A percentile compares a stretch with the other conserved stretches of the same genome.
Evolutionary conservation across 2,888 invertebrate genomes (phyloP).

Genomic region (Hyppa rectilinea): DNA sequence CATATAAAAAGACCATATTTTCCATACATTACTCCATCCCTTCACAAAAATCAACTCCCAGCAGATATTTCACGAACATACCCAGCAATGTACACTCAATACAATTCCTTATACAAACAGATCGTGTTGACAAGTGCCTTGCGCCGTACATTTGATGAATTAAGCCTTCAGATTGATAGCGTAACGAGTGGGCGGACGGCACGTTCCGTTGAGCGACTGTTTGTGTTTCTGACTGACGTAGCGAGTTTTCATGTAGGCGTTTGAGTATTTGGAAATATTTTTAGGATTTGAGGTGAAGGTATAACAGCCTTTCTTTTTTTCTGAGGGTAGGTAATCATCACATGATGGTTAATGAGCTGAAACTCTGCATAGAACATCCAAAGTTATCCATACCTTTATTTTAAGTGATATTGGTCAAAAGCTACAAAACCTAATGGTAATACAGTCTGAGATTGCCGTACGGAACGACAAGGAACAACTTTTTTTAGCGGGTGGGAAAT

Average conservation of each 20-base stretch:
- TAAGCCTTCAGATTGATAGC: slow-evolving; percentile 63
- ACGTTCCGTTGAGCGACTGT: slow-evolving; percentile 27
- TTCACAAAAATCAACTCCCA: background rate
- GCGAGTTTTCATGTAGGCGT: slow-evolving; percentile 14
- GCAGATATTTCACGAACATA: slow-evolving; percentile 24
- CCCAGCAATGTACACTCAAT: slow-evolving; percentile 31
- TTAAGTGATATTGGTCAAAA: too few species aligned
- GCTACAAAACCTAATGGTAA: too few species aligned
- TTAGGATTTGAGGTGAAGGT: background rate
- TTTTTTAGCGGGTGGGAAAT: too few species aligned
- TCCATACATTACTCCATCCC: background rate
- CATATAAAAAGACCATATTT: background rate
- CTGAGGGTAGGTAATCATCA: background rate
- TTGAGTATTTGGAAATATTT: background rate
- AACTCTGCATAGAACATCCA: too few species aligned
- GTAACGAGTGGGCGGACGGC: slow-evolving; percentile 62
- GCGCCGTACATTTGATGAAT: slow-evolving; percentile 64
- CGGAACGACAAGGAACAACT: too few species aligned
- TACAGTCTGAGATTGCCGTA: too few species aligned
- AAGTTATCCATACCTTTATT: too few species aligned
- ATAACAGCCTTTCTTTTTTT: too few species aligned
- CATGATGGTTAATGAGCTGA: too few species aligned
- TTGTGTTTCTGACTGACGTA: slow-evolving; percentile 15
- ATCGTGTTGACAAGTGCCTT: slow-evolving; percentile 61
- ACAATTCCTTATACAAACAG: slow-evolving; percentile 51